Base-by-base conservation (phyloP, 2,888 invertebrate species). In the Odontothrips loti region DNA sequence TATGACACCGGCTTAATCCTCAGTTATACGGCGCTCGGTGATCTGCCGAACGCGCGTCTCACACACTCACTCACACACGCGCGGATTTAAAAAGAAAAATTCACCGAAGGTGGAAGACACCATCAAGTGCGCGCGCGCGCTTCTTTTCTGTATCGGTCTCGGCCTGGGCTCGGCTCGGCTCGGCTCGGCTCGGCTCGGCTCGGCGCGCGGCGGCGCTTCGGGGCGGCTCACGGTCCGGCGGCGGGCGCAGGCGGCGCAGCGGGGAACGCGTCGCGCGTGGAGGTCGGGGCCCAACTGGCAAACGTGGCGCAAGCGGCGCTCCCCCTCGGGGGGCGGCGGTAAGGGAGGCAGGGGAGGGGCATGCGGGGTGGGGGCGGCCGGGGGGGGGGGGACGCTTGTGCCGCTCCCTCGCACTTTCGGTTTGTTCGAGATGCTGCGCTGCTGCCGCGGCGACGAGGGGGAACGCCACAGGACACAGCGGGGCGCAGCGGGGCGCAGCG, bases 251-350 rank as follows among this genome's bases (percentile, higher is more conserved):
- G n/a, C n/a, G 51, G 51, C 68, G n/a, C n/a, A 23, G 68, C 20
- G 23, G 9, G 68, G 68, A 23, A 23, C n/a, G 68, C 68, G 68
- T n/a, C 68, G 68, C 68, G 68, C 20, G 68, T 27, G 23, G 68
- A 23, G 68, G 68, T 75, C 68, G 68, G 68, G 68, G 27, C 68
- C 68, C 68, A 75, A 75, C 68, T 75, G 68, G 68, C 58, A 15
- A 15, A 17, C 58, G 58, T 15, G 58, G 27, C 68, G 23, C 68
- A 27, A 75, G 68, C 68, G 68, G 27, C 58, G n/a, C 15, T 15
- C 58, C n/a, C n/a, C 51, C 51, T 51, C 51, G 58, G 58, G 58
- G 58, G 51, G 48, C 9, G 58, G 58, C 20, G 17, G 20, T 11
- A 58, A 15, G 58, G 58, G 58, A 11, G 58, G 10, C 51, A 10